A percentile compares a stretch with the other conserved stretches of the same genome.
Conservation (phyloP, 2,888 invertebrate genomes). For the Conomelus anceps region DNA sequence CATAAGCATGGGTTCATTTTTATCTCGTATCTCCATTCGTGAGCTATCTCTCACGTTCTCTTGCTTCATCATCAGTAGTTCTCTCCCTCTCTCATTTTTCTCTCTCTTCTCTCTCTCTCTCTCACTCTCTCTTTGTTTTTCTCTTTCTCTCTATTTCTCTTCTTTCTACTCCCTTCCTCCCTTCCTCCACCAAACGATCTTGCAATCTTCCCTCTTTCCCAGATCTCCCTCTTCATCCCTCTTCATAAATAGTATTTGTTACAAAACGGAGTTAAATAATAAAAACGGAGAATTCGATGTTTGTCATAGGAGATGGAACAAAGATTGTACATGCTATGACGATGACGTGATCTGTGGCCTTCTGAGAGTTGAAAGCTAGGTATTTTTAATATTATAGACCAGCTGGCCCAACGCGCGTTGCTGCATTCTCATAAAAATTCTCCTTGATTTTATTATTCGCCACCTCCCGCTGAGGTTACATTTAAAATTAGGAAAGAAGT, state of each 20-base stretch:
- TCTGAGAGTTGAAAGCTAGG: too few species aligned
- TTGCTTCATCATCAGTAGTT: background rate
- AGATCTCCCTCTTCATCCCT: background rate
- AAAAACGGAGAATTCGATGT: background rate
- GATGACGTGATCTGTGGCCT: too few species aligned
- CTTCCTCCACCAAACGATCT: background rate
- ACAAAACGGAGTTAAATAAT: background rate
- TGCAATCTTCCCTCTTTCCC: background rate
- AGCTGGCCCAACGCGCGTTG: too few species aligned
- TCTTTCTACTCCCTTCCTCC: background rate
- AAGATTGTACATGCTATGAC: too few species aligned
- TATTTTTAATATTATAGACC: too few species aligned
- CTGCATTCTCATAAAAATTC: too few species aligned
- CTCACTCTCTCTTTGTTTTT: background rate
- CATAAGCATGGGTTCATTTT: background rate
- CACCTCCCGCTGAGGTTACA: too few species aligned
- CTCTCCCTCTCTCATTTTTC: background rate
- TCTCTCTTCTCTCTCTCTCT: background rate
- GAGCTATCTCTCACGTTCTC: background rate
- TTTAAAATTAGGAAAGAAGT: too few species aligned
- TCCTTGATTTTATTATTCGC: too few species aligned
- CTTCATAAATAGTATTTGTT: background rate
- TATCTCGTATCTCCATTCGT: background rate
- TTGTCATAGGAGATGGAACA: background rate
- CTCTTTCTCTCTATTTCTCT: background rate